Percentiles rank a stretch among this genome's conserved stretches.
Conservation (phyloP, 2,113 vertebrate species). For the Antidorcas marsupialis region DNA sequence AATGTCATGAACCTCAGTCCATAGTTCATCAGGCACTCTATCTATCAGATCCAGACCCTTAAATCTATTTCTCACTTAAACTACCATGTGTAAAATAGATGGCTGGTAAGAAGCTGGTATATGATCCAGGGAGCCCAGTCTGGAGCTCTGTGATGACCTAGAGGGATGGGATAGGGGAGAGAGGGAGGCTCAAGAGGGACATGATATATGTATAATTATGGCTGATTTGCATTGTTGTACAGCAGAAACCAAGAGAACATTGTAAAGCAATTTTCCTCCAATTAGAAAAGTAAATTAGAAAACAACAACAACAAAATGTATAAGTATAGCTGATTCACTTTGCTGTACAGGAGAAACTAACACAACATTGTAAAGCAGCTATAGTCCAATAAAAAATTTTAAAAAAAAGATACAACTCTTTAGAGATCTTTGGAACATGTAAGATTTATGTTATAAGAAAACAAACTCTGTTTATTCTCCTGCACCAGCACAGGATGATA, state of each 20-base stretch:
- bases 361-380: background rate
- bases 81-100: background rate
- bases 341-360: background rate
- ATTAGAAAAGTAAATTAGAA: background rate
- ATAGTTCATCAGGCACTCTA: no score
- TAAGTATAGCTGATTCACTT: background rate
- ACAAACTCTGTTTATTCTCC: background rate
- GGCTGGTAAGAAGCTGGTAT: background rate
- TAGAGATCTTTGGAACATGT: background rate
- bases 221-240: background rate
- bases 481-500: background rate
- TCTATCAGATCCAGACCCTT: no score
- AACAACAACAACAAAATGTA: background rate
- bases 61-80: no score
- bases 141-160: background rate
- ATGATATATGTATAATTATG: background rate
- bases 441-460: background rate
- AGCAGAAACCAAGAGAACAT: background rate
- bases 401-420: background rate
- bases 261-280: background rate
- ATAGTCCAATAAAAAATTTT: background rate
- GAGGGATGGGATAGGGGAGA: background rate
- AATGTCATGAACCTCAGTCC: no score
- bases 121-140: background rate
- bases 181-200: background rate